A percentile compares a stretch with the other conserved stretches of the same genome.
These are phyloP conservation scores for Epinephelus malabaricus DNA, from an alignment of 2,797 vertebrate species.

Conservation along the genomic window DNA sequence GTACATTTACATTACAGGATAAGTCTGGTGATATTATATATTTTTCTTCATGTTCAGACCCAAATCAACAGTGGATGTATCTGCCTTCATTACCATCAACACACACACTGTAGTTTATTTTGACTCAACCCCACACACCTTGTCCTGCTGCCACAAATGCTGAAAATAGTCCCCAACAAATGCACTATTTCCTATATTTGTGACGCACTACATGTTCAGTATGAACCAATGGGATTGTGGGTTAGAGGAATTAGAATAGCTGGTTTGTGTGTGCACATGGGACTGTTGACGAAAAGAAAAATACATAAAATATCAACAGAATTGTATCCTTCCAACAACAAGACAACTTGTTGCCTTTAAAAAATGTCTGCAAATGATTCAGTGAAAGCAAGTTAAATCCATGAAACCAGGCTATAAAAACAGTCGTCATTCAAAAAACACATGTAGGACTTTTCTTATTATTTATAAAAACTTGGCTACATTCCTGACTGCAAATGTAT, in stretches of 20 bases:
- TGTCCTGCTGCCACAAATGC: no score
- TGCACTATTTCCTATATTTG: not conserved
- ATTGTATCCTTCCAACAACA: no score
- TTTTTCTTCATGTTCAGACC: no score
- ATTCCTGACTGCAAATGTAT: not conserved
- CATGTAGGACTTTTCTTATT: not conserved
- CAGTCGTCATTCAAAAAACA: not conserved
- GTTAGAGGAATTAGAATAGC: no score
- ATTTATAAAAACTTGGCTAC: not conserved
- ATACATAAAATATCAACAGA: not conserved
- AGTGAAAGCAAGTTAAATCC: no score
- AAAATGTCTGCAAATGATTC: no score
- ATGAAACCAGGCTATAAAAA: not conserved
- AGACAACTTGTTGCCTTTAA: not conserved
- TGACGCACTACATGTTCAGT: not conserved
- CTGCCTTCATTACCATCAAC: no score
- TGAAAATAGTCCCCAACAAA: not conserved
- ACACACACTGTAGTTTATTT: no score
- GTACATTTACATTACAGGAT: no score
- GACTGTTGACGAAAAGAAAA: not conserved
- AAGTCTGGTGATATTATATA: not conserved
- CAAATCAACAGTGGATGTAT: not conserved
- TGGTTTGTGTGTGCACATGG: not conserved
- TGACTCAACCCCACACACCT: no score
- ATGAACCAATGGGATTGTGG: not conserved